phyloP scores from a whole-genome alignment of 2,888 invertebrate genomes.

The Imbricaverruca yamaguchii region DNA sequence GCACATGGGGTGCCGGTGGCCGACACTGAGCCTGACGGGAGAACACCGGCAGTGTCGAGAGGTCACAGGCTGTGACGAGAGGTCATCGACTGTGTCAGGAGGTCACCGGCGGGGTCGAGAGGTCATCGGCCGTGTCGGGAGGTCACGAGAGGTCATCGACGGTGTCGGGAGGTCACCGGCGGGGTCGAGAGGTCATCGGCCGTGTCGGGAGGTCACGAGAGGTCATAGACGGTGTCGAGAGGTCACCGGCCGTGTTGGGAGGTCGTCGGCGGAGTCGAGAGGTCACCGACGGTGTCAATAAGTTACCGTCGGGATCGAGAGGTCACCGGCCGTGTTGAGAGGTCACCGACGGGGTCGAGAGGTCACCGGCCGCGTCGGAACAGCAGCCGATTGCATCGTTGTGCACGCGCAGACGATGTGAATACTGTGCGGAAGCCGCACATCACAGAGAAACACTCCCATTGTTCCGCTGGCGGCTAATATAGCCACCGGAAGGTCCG shows the following conservation, averaged over 20 bases:
- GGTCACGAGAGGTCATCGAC: neutral
- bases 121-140: too few relatives aligned
- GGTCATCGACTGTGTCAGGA: neutral
- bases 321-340: neutral
- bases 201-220: neutral
- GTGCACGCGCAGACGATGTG: too few relatives aligned
- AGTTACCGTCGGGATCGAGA: neutral
- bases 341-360: neutral
- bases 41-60: too few relatives aligned
- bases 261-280: neutral
- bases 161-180: neutral
- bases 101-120: too few relatives aligned
- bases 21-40: too few relatives aligned
- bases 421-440: too few relatives aligned
- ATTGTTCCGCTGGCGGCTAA: too few relatives aligned
- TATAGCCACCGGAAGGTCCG: too few relatives aligned
- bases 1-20: too few relatives aligned
- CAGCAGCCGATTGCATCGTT: too few relatives aligned
- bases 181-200: neutral
- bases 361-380: neutral
- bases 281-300: neutral
- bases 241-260: neutral
- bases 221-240: neutral
- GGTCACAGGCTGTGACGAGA: too few relatives aligned
- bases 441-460: too few relatives aligned